Evolutionary conservation across 2,113 vertebrate genomes (phyloP).

Genomic region (Gnathochromis pfefferi): DNA sequence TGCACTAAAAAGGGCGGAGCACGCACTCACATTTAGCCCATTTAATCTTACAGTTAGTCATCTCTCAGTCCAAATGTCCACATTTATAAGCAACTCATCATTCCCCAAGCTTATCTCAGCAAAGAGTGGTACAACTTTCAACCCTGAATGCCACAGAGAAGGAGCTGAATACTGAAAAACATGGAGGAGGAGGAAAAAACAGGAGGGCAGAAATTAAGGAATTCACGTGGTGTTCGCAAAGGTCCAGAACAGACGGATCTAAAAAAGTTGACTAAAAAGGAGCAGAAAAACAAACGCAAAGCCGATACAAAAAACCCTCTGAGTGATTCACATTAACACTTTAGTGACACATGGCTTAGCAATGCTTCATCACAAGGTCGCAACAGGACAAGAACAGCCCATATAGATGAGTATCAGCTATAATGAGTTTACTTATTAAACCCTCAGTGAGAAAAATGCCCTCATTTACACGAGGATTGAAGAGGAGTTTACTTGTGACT

Average conservation of each 20-base stretch:
- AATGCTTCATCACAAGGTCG: neutral
- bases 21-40: neutral
- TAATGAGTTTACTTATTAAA: neutral
- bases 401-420: neutral
- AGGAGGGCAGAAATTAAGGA: neutral
- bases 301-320: neutral
- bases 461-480: neutral
- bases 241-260: neutral
- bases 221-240: neutral
- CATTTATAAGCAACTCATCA: neutral
- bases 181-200: neutral
- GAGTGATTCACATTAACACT: neutral
- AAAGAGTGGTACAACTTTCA: neutral
- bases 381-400: neutral
- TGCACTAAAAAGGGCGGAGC: neutral
- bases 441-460: neutral
- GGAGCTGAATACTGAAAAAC: neutral
- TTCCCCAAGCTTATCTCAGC: neutral
- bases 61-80: neutral
- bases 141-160: neutral
- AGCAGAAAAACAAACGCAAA: neutral
- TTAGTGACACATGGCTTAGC: neutral
- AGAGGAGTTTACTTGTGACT: neutral
- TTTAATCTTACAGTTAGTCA: neutral
- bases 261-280: neutral